phyloP scores from a whole-genome alignment of 1,140 invertebrate species.

The Conopomorpha cramerella region DNA sequence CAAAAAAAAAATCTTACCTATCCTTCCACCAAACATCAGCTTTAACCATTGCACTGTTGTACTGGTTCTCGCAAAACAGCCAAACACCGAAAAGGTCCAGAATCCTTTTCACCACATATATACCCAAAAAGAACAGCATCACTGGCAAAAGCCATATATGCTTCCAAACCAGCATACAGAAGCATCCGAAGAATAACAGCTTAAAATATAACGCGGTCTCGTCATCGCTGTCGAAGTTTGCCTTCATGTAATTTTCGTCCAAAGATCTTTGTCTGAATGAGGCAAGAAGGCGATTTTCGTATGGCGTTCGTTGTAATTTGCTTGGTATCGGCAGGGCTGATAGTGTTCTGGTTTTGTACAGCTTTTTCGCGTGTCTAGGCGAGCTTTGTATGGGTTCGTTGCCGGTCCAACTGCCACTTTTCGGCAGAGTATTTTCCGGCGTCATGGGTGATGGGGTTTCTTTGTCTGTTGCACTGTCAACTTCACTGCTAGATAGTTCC shows the following conservation, averaged over 20 bases:
- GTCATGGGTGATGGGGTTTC: constrained; percentile 28
- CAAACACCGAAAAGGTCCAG: constrained; percentile 53
- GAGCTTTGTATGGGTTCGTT: constrained; percentile 28
- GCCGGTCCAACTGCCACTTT: constrained; percentile 32
- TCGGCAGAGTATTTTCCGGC: constrained; percentile 20
- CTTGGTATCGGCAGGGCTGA: constrained; percentile 45
- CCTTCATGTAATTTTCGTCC: constrained; percentile 44
- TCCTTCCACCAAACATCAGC: constrained; percentile 40
- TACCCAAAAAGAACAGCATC: constrained; percentile 44
- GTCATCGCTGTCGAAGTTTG: constrained; percentile 40
- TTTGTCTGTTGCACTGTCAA: constrained; percentile 33
- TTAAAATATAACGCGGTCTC: constrained; percentile 55
- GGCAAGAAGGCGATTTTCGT: constrained; percentile 40
- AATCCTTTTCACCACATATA: constrained; percentile 41
- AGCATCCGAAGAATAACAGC: constrained; percentile 46
- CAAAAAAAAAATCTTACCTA: constrained; percentile 21
- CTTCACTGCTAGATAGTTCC: constrained; percentile 18
- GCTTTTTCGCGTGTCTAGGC: constrained; percentile 34
- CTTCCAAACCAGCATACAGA: constrained; percentile 56
- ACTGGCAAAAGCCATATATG: constrained; percentile 53
- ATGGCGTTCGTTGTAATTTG: constrained; percentile 28
- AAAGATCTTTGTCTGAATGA: constrained; percentile 45
- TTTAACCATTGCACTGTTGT: constrained; percentile 32
- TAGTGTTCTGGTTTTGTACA: constrained; percentile 51
- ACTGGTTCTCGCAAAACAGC: constrained; percentile 50